Evolutionary conservation across 2,888 invertebrate genomes (phyloP), one percentile per base, ranked within the genome.

Genomic region (Synergus laeviventris): DNA sequence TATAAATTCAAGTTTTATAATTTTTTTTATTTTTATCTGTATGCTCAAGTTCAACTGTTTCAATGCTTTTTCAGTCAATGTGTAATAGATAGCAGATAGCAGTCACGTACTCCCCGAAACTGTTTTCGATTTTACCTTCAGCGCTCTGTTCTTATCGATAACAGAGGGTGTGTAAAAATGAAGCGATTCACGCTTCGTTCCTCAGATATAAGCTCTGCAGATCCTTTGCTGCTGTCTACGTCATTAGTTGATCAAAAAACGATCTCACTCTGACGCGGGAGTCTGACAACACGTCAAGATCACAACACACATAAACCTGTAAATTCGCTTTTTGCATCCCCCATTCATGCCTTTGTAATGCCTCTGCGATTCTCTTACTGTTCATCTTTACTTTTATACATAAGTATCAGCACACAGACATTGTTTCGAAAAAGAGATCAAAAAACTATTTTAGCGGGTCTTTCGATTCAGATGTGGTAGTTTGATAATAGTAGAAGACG

Each of bases 191-290:
- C 81, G 78, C 81, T 81, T 78, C 75, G 84, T 75, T 75, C 78
- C 82, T 81, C 82, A 82, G 81, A 83, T 87, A 87, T 87, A 87
- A 85, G 82, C 79, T 31, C 31, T 76, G 81, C 79, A 76, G 80
- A 83, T 84, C 83, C 82, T 81, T 81, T 70, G 80, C 78, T 78
- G 73, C 76, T 74, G 76, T 79, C 82, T 80, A 80, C 84, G 85
- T 84, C 85, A 83, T 78, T 74, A 62, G 60, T 24, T 77, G 78
- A 80, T 81, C 79, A 81, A 81, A 81, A 81, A 81, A 76, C 64
- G 73, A 74, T 73, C 76, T 73, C 74, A 66, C 78, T 76, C 77
- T 75, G 56, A 80, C 76, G 66, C 59, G 39, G 16, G 59, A 64
- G 66, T 56, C 74, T 56, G 66, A 66, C 73, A 38, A 60, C 74